Evolutionary conservation across 2,113 vertebrate species (phyloP).

Genomic region (Scopus umbretta): DNA sequence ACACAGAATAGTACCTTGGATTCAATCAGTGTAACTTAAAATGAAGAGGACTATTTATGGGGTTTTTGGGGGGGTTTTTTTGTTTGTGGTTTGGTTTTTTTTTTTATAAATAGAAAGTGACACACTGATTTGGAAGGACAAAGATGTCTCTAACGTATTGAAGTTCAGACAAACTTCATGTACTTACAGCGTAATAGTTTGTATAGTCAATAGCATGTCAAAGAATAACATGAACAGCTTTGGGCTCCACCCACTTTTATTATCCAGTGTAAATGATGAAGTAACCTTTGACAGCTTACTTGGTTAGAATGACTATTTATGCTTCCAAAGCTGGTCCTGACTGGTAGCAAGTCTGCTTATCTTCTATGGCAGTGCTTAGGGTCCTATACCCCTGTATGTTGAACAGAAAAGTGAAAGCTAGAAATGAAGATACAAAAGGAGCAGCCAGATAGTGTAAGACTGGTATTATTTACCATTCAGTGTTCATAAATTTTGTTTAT

Average conservation of each 20-base stretch:
- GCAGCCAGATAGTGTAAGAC: neutral
- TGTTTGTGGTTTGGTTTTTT: no score
- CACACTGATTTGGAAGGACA: neutral
- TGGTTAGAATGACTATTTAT: neutral
- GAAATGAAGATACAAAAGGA: neutral
- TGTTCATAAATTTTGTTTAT: neutral
- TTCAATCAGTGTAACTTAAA: neutral
- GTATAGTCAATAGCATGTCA: neutral
- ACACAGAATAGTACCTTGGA: neutral
- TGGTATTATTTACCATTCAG: neutral
- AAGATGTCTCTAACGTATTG: neutral
- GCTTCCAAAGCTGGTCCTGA: neutral
- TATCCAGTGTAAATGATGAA: neutral
- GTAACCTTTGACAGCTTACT: neutral
- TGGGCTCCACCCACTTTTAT: neutral
- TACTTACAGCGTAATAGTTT: neutral
- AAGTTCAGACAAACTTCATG: neutral
- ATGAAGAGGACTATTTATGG: neutral
- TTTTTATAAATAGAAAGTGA: neutral
- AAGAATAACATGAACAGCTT: neutral
- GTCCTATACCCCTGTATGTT: rapidly evolving
- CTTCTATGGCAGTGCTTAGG: neutral
- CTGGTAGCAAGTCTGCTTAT: no score
- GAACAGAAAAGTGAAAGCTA: neutral
- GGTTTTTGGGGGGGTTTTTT: no score